These are phyloP conservation scores for Horisme vitalbata DNA, from an alignment of 2,888 invertebrate genomes.

Conservation along the genomic window DNA sequence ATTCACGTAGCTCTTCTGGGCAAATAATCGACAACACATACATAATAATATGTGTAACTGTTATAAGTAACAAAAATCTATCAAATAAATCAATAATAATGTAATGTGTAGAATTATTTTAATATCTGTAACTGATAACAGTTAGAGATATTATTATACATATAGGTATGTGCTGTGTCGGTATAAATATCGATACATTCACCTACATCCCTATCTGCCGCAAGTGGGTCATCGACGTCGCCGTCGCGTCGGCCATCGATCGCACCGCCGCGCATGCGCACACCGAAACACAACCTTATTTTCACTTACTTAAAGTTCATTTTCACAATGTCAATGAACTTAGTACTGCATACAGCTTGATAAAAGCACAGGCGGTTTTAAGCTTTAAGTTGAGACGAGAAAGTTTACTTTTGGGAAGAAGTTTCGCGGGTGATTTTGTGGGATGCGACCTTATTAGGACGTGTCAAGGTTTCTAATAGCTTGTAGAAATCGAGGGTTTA, in stretches of 20 bases:
- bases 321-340: conserved; percentile 27
- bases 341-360: conserved; percentile 6
- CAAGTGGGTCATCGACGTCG: conserved; percentile 72
- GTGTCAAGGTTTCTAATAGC: conserved; percentile 24
- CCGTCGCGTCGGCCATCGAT: conserved; percentile 71
- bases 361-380: background rate
- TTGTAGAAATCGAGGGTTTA: conserved; percentile 6
- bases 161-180: too few species aligned
- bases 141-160: too few species aligned
- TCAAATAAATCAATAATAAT: too few species aligned
- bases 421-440: conserved; percentile 4
- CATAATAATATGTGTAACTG: too few species aligned
- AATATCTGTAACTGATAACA: too few species aligned
- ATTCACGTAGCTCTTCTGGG: too few species aligned
- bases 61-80: too few species aligned
- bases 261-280: conserved; percentile 64
- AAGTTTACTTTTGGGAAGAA: conserved; percentile 2
- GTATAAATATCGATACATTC: too few species aligned
- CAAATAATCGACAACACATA: too few species aligned
- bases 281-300: conserved; percentile 32
- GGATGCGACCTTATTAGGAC: conserved; percentile 18
- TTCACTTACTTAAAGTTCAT: conserved; percentile 24
- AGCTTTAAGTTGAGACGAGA: background rate
- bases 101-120: too few species aligned
- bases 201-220: conserved; percentile 29